Evolutionary conservation across 2,113 vertebrate species (phyloP).

Genomic region (Hassar affinis): DNA sequence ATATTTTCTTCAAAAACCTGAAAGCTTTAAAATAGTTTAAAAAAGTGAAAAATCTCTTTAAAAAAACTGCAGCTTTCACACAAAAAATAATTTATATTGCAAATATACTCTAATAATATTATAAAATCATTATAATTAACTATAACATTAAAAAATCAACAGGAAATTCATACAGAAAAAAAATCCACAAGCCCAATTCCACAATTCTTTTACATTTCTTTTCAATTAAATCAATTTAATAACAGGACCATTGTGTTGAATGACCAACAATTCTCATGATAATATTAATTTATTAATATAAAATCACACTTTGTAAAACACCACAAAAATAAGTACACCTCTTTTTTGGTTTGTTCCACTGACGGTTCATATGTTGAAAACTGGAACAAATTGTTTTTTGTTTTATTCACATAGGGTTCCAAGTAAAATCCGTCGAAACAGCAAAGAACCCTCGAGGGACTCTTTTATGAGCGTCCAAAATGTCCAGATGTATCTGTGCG

Average conservation of each 20-base stretch:
- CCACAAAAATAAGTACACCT: no score
- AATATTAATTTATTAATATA: neutral
- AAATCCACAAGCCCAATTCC: neutral
- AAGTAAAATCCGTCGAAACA: neutral
- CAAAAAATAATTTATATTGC: neutral
- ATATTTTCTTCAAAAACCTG: neutral
- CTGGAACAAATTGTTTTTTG: neutral
- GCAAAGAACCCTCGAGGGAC: neutral
- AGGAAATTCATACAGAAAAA: neutral
- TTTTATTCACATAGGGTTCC: neutral
- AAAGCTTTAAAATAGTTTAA: neutral
- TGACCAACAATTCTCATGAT: neutral
- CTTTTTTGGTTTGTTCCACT: neutral
- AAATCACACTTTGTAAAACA: neutral
- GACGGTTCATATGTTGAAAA: neutral
- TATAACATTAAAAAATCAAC: no score
- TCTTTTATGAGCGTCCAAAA: slow-evolving; percentile 1
- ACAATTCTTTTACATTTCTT: neutral
- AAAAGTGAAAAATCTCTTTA: neutral
- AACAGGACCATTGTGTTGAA: neutral
- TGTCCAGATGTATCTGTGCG: neutral
- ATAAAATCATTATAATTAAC: no score
- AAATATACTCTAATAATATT: neutral
- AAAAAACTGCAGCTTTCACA: neutral
- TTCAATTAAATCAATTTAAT: no score